These are phyloP conservation scores for Istiophorus platypterus DNA, from an alignment of 2,113 vertebrate genomes.

Conservation along the genomic window DNA sequence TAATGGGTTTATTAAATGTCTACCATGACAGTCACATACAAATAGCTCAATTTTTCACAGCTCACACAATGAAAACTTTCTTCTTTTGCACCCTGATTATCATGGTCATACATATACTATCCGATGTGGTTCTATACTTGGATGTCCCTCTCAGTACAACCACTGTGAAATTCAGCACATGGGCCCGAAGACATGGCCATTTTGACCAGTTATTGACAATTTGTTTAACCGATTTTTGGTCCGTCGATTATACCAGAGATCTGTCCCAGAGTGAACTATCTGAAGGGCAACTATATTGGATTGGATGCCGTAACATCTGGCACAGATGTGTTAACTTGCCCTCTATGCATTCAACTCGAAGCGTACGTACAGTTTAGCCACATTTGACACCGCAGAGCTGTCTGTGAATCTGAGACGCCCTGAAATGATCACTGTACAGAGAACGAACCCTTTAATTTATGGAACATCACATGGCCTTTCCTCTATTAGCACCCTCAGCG, in stretches of 20 bases:
- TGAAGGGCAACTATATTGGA: neutral
- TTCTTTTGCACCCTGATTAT: neutral
- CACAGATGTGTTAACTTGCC: neutral
- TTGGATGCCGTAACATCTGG: neutral
- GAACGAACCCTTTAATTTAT: constrained; percentile 10
- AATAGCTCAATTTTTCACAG: constrained; percentile 28
- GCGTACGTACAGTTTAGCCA: neutral
- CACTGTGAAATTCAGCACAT: too few species aligned
- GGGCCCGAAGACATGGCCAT: neutral
- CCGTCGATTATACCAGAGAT: neutral
- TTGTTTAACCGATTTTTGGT: neutral
- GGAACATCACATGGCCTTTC: constrained; percentile 6
- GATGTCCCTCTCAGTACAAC: neutral
- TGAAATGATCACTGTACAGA: neutral
- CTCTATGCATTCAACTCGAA: neutral
- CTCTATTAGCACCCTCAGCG: constrained; percentile 1
- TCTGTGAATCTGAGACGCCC: neutral
- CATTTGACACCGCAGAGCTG: neutral
- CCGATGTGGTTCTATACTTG: neutral
- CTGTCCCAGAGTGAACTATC: neutral
- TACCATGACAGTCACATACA: constrained; percentile 33
- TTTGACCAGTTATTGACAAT: neutral
- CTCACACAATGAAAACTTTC: constrained; percentile 23
- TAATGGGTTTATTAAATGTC: constrained; percentile 57
- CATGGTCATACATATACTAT: constrained; percentile 3